phyloP scores from a whole-genome alignment of 2,113 vertebrate genomes.

The Bothrops jararaca region DNA sequence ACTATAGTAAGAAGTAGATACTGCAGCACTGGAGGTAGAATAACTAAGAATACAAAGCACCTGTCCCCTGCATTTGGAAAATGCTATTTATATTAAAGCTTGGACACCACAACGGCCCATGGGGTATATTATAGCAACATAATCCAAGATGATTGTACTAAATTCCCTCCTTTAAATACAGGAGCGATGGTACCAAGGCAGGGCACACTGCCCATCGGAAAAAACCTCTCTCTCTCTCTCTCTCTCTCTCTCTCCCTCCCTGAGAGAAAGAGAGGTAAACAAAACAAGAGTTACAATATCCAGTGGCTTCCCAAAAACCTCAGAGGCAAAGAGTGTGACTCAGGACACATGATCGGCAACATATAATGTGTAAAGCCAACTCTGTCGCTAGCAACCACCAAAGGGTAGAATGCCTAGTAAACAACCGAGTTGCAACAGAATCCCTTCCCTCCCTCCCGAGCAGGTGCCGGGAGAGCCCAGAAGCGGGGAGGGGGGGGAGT shows the following conservation, averaged over 20 bases:
- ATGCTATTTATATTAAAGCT: background rate
- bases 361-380: background rate
- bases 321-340: background rate
- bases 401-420: background rate
- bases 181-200: background rate
- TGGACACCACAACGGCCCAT: background rate
- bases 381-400: background rate
- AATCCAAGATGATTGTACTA: background rate
- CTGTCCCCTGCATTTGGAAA: background rate
- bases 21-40: slow-evolving; percentile 17
- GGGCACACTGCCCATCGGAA: background rate
- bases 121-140: background rate
- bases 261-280: background rate
- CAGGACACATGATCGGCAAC: background rate
- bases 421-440: slow-evolving; percentile 10
- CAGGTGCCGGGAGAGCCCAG: background rate
- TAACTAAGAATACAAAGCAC: background rate
- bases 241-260: no score
- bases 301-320: background rate
- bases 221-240: no score
- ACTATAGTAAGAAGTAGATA: slow-evolving; percentile 29
- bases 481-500: no score
- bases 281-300: background rate
- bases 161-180: background rate
- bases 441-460: background rate